Conservation (phyloP, 2,113 vertebrate species). For the Montifringilla adamsi region DNA sequence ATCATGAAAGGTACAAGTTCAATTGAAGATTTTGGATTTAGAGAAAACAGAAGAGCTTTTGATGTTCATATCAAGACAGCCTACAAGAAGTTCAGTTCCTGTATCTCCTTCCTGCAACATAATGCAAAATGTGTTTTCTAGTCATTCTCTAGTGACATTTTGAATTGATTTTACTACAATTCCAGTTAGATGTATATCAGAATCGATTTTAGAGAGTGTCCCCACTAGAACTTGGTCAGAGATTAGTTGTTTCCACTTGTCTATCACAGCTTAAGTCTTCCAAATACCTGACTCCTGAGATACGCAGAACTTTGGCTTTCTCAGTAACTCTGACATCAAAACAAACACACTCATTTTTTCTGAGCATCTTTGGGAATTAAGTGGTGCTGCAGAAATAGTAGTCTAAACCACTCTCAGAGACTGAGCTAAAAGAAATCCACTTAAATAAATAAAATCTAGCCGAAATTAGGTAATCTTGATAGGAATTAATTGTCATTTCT, state of each 20-base stretch:
- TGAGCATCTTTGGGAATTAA: not conserved
- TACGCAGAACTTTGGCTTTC: not conserved
- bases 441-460: not conserved
- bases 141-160: not conserved
- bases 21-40: not conserved
- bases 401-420: not conserved
- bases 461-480: not conserved
- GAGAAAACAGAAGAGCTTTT: not conserved
- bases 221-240: not conserved
- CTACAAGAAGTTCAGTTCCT: not conserved
- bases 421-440: not conserved
- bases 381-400: not conserved
- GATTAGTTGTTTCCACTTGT: not conserved
- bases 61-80: not conserved
- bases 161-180: not conserved
- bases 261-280: not conserved
- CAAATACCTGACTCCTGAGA: not conserved
- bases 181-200: not conserved
- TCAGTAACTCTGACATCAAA: not conserved
- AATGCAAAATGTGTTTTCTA: not conserved
- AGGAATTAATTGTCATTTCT: not conserved
- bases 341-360: not conserved
- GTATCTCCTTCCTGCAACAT: not conserved
- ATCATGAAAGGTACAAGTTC: rapidly evolving
- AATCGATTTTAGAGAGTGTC: not conserved